Evolutionary conservation across 2,888 invertebrate species (phyloP), one percentile per base, ranked within the genome.

Genomic region (Cactoblastis cactorum): DNA sequence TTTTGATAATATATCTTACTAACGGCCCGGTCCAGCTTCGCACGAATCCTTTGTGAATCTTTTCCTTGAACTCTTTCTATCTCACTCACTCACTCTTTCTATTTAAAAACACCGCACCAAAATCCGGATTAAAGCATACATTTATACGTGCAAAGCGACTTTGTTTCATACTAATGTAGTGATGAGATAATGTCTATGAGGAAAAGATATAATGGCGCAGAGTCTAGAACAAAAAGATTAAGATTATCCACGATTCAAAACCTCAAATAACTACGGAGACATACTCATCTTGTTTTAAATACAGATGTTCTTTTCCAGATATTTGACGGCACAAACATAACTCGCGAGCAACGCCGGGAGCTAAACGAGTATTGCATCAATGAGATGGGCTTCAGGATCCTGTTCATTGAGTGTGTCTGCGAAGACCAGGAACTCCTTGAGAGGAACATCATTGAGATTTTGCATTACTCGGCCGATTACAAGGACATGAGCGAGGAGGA

Each of bases 321-420:
- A 57, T 93, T 98, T 68, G 98, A 98, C 81, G 98, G 97, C 28
- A 97, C 97, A 15, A 96, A 98, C 82, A 96, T 97, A 35, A 96
- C 96, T 0, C 90, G 94, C 41, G 93, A 94, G 51, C 94, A 97
- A 57, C 92, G 98, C 19, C 91, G 94, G 59, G 92, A 95, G 70
- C 91, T 97, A 49, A 91, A 93, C 73, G 93, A 94, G 53, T 93
- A 95, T 70, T 93, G 95, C 58, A 90, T 92, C 56, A 88, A 92
- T 5, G 92, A 94, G 58, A 91, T 94, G 83, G 94, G 95, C 53
- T 96, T 95, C 83, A 93, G 96, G 67, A 93, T 97, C 53, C 93
- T 98, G 74, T 97, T 97, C 86, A 94, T 98, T 59, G 98, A 98
- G 80, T 96, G 96, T 76, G 92, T 97, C 57, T 97, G 97, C 83